Base-by-base conservation (phyloP, 2,113 vertebrate genomes). In the Rhodinocichla rosea region DNA sequence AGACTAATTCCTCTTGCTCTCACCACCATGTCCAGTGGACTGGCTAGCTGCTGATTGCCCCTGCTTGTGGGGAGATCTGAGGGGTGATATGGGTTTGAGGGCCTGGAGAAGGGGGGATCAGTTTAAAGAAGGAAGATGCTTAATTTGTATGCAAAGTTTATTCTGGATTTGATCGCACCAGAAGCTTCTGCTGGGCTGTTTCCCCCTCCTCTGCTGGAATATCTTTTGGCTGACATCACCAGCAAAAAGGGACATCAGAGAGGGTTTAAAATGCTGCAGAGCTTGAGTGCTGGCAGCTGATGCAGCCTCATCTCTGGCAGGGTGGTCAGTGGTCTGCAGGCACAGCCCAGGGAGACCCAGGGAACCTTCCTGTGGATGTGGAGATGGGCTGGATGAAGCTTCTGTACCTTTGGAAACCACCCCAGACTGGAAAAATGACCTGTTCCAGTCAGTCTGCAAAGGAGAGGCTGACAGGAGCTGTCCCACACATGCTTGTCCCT, bases 1-100 rank as follows among this genome's bases (percentile, higher is more conserved):
- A 84, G 82, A 63, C 76, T 91, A 94, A 94, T 97, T 96, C 83
- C 49, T 89, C 69, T 89, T 84, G 94, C 93, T 95, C 87, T 96
- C 93, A 89, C 14, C 83, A 87, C 89, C 69, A 15, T 20, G 55
- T 76, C 77, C 88, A 92, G 86, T 40, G 40, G 88, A 13, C 73
- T 53, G 42, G 39, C 20, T 52, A 0, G 2, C 42, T 80, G 82
- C 59, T 82, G 75, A 45, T 73, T 85, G 91, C 57, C 39, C 32
- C 44, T 57, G 80, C 71, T 82, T 49, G 32, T 69, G 78, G 18
- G 20, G 73, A 93, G 81, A 96, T 91, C 50, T 68, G 52, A 39
- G 69, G 30, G 68, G 12, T 57, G 68, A 90, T 81, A 78, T 0
- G 24, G 64, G 44, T 44, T 24, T 68, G 49, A 85, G 68, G 52